Evolutionary conservation across 2,797 vertebrate genomes (phyloP), one percentile per base, ranked within the genome.

Genomic region (Trichosurus vulpecula): DNA sequence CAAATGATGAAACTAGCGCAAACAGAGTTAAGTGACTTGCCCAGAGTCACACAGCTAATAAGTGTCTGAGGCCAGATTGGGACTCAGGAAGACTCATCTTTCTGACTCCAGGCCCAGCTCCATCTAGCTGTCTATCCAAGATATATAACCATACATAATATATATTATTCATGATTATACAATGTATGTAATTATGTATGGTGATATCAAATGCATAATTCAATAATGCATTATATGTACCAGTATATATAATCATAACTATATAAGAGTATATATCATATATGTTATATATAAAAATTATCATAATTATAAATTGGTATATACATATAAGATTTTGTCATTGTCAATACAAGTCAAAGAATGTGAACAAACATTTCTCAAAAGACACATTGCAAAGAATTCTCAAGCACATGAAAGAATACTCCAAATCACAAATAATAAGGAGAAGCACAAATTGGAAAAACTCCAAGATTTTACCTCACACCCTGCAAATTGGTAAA

Each of bases 1-100:
- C 66, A 66, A 51, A 19, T 10, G 27, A 92, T 51, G 52, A 94
- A 92, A 52, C 6, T 35, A 30, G 95, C 87, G 53, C 29, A 14
- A 61, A 55, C 4, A 5, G 19, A 94, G 51, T 10, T 92, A 6
- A 41, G 13, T 51, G 16, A 74, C 4, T 0, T 54, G 25, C 56
- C 52, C 16, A 74, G 90, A 29, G 47, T 91, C 90, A 94, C 53
- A 90, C 94, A 96, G 47, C 29, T 56, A 54, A 4, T 31, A 55
- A 51, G 52, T 12, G 10, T 25, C 87, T 27, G 27, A 95, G 54
- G 6, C 54, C 61, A 93, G 58, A 90, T 52, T 90, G 90, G 52
- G 90, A 27, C 10, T 92, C 31, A 87, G 81, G 52, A 66, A 74
- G 66, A 41, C 6, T n/a, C 41, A n/a, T 47, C 27, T 41, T 95